A percentile compares a stretch with the other conserved stretches of the same genome.
These are phyloP conservation scores for Galendromus occidentalis DNA, from an alignment of 1,140 invertebrate species.

Conservation along the genomic window DNA sequence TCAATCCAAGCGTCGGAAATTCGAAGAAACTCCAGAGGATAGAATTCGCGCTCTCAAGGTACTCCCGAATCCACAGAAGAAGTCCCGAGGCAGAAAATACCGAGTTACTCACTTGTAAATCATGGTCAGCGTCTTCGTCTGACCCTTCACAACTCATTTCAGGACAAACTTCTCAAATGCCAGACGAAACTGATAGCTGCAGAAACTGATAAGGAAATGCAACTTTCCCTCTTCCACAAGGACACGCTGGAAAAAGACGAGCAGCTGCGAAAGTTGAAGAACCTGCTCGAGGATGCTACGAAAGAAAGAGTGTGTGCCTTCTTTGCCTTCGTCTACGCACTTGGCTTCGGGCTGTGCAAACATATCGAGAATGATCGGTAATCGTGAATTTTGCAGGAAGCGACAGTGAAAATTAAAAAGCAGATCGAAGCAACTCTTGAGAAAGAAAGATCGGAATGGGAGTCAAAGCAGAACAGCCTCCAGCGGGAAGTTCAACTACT, in stretches of 20 bases:
- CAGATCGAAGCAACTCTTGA: not conserved
- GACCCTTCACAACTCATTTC: not conserved
- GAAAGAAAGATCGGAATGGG: not conserved
- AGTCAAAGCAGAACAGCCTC: not conserved
- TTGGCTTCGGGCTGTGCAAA: not conserved
- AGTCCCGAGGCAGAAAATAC: not conserved
- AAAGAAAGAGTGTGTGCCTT: not conserved
- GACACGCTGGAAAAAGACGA: not conserved
- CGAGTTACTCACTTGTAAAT: not conserved
- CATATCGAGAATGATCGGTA: not conserved
- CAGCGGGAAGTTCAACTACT: not conserved
- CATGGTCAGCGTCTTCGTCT: not conserved
- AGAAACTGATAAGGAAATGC: constrained; percentile 5
- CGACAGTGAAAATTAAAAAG: not conserved
- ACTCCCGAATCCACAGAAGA: not conserved
- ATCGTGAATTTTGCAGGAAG: not conserved
- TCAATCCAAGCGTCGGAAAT: not conserved
- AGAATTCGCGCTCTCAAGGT: not conserved
- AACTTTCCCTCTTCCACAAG: not conserved
- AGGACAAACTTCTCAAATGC: not conserved
- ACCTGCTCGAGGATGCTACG: not conserved
- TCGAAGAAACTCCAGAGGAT: not conserved
- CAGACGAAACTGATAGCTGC: not conserved
- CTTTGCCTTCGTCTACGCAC: too few relatives aligned
- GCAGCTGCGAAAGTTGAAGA: not conserved